Evolutionary conservation across 2,888 invertebrate genomes (phyloP).

Genomic region (Pollenia labialis): DNA sequence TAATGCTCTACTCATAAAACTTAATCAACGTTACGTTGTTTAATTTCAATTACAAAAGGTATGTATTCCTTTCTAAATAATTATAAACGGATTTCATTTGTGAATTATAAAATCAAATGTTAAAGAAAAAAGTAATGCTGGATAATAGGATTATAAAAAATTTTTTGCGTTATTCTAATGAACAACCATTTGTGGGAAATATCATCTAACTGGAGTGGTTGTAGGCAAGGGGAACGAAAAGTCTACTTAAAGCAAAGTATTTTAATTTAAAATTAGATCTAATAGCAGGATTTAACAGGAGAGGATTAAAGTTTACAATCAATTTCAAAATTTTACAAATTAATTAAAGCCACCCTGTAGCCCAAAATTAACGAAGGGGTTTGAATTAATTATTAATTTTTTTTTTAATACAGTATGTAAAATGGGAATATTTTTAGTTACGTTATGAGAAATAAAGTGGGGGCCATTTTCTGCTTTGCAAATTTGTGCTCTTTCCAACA

Average conservation of each 20-base stretch:
- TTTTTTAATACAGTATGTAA: no score
- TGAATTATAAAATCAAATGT: conserved; percentile 12
- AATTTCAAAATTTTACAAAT: neutral
- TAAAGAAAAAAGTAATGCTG: neutral
- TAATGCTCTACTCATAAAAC: neutral
- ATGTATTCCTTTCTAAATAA: neutral
- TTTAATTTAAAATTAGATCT: neutral
- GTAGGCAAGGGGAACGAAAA: neutral
- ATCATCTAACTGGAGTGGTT: neutral
- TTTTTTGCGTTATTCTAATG: conserved; percentile 2
- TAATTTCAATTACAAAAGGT: neutral
- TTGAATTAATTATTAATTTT: no score
- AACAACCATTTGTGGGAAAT: conserved; percentile 29
- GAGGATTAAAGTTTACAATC: neutral
- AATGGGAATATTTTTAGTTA: no score
- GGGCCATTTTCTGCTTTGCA: no score
- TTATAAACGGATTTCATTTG: conserved; percentile 36
- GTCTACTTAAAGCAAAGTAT: no score
- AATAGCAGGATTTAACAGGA: conserved; percentile 1
- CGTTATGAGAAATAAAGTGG: no score
- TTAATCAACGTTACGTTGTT: neutral
- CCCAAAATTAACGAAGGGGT: no score
- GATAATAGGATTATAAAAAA: conserved; percentile 39
- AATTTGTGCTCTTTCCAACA: no score
- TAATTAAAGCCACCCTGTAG: no score